These are phyloP conservation scores for Ceratitis capitata DNA, from an alignment of 1,140 invertebrate species.

Conservation along the genomic window DNA sequence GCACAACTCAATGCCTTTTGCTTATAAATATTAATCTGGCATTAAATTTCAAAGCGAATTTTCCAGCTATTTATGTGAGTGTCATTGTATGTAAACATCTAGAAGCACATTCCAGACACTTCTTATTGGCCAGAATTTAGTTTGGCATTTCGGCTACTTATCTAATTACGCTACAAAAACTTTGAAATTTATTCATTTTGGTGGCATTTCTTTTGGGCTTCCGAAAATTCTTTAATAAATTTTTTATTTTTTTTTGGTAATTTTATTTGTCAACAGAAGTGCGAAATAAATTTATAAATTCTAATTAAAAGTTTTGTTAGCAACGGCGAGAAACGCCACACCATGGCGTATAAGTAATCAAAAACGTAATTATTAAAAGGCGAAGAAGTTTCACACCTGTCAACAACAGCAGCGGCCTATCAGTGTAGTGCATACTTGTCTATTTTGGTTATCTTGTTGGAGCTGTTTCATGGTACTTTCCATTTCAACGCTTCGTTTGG, in stretches of 20 bases:
- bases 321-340: background rate
- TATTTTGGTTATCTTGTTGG: background rate
- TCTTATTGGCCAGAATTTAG: background rate
- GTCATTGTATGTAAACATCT: background rate
- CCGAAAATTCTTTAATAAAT: background rate
- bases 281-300: slow-evolving; percentile 25
- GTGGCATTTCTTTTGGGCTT: background rate
- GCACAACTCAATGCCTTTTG: no score
- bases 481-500: background rate
- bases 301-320: slow-evolving; percentile 22
- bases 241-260: background rate
- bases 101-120: background rate
- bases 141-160: background rate
- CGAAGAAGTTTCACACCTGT: background rate
- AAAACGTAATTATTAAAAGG: background rate
- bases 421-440: no score
- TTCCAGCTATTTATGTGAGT: background rate
- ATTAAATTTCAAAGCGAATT: background rate
- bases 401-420: background rate
- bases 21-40: no score
- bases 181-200: background rate
- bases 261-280: slow-evolving; percentile 5
- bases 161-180: background rate
- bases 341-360: background rate
- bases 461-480: background rate